phyloP scores from a whole-genome alignment of 2,113 vertebrate species.

The Fulica atra region DNA sequence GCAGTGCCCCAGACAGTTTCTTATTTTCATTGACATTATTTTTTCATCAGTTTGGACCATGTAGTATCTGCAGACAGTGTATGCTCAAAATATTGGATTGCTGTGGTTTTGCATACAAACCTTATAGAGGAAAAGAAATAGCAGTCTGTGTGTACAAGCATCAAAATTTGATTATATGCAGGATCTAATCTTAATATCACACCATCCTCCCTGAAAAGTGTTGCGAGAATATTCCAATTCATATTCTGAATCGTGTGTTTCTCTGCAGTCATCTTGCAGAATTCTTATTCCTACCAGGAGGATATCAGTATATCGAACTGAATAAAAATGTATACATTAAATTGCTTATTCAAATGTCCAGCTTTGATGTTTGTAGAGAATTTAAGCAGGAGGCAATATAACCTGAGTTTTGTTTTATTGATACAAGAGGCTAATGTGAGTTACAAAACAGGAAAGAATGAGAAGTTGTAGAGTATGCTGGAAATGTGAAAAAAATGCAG shows the following conservation, averaged over 20 bases:
- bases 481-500: conserved; percentile 61
- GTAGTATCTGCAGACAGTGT: conserved; percentile 27
- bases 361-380: conserved; percentile 76
- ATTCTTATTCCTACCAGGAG: conserved; percentile 75
- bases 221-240: conserved; percentile 75
- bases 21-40: conserved; percentile 46
- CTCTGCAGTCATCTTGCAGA: conserved; percentile 74
- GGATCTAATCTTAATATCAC: conserved; percentile 78
- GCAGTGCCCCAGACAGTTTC: background rate
- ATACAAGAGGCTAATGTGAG: conserved; percentile 48
- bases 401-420: conserved; percentile 77
- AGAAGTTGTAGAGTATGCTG: conserved; percentile 14
- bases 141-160: conserved; percentile 61
- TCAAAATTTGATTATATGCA: conserved; percentile 78
- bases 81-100: conserved; percentile 45
- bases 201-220: conserved; percentile 62
- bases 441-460: conserved; percentile 21
- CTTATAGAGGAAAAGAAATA: conserved; percentile 66
- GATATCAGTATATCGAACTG: conserved; percentile 76
- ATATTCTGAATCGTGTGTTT: conserved; percentile 76
- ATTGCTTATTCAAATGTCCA: conserved; percentile 80
- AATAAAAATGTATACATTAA: conserved; percentile 82
- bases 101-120: conserved; percentile 68
- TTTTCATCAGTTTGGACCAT: conserved; percentile 53
- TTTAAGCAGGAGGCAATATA: conserved; percentile 74